Conservation (phyloP, 2,113 vertebrate genomes). For the Echinops telfairi region DNA sequence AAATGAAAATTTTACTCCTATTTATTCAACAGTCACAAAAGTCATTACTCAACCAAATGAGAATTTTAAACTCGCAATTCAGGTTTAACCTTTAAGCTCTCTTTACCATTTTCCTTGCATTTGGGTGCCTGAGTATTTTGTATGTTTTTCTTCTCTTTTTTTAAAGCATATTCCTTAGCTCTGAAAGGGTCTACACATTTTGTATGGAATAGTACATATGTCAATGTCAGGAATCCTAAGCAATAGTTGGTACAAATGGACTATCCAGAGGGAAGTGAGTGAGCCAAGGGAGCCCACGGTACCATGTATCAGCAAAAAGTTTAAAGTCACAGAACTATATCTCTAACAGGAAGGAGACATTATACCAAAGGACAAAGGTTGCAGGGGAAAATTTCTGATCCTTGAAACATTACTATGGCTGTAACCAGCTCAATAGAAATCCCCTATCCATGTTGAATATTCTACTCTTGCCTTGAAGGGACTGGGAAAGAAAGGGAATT, state of each 20-base stretch:
- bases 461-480: not conserved
- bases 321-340: not conserved
- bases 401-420: not conserved
- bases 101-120: not conserved
- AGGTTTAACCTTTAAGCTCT: constrained; percentile 40
- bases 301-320: not conserved
- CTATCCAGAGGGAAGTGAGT: not conserved
- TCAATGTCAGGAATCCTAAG: not conserved
- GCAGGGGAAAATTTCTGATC: not conserved
- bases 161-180: not conserved
- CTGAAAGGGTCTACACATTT: not conserved
- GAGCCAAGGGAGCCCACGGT: not conserved
- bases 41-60: constrained; percentile 60
- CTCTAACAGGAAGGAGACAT: not conserved
- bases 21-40: constrained; percentile 65
- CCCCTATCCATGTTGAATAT: not conserved
- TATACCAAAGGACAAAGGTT: not conserved
- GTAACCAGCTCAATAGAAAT: not conserved
- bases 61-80: constrained; percentile 48
- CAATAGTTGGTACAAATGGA: not conserved
- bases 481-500: not conserved
- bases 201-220: not conserved
- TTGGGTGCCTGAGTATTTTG: not conserved
- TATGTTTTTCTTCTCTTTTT: not conserved
- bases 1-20: constrained; percentile 59